Percentiles rank a stretch among this genome's conserved stretches.
phyloP scores from a whole-genome alignment of 2,113 vertebrate genomes.

The Planiliza haematocheilus region DNA sequence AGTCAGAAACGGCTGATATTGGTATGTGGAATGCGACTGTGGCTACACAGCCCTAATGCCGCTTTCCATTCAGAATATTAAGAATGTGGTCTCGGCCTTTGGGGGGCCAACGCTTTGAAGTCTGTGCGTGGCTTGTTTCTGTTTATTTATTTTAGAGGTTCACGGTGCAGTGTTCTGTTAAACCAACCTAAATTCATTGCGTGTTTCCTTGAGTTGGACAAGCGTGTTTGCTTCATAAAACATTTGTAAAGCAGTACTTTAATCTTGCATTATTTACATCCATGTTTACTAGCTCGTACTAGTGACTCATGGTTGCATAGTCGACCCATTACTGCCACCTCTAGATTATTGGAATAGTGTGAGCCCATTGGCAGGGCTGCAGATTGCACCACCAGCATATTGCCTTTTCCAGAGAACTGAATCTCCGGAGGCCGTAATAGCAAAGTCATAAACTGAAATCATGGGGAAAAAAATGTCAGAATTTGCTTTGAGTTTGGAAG shows the following conservation, averaged over 20 bases:
- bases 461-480: background rate
- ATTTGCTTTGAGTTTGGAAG: background rate
- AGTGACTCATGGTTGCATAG: background rate
- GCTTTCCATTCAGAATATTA: conserved; percentile 7
- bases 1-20: conserved; percentile 52
- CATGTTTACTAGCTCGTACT: background rate
- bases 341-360: conserved; percentile 4
- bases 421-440: background rate
- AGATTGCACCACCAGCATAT: background rate
- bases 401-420: background rate
- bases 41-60: conserved; percentile 8
- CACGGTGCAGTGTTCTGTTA: no score
- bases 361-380: background rate
- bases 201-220: background rate
- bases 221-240: background rate
- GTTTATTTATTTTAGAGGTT: no score
- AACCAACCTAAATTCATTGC: no score
- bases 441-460: background rate
- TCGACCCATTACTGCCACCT: conserved; percentile 9
- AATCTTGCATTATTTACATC: background rate
- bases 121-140: no score
- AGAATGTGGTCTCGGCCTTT: no score
- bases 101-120: no score
- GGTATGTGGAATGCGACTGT: conserved; percentile 25
- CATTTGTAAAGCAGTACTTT: background rate